These are phyloP conservation scores for Pseudorectes ferrugineus DNA, from an alignment of 2,113 vertebrate genomes.

Conservation along the genomic window DNA sequence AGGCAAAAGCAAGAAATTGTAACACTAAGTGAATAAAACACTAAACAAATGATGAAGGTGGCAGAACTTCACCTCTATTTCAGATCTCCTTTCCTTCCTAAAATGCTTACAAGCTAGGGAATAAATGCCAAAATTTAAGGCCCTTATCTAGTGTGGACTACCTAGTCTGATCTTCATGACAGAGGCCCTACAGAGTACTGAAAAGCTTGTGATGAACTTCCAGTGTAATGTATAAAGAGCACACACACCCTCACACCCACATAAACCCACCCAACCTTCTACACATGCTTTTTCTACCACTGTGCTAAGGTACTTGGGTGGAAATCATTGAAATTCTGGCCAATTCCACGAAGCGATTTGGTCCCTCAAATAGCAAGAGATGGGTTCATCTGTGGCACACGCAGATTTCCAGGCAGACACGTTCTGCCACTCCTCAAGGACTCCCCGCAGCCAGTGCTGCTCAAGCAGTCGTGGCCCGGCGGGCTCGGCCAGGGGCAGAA, in stretches of 20 bases:
- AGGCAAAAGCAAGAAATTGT: not conserved
- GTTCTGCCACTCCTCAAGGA: not conserved
- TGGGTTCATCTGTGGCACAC: accelerated
- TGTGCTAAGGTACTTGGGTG: accelerated
- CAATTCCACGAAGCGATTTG: not conserved
- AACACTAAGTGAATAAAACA: not conserved
- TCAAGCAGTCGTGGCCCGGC: not conserved
- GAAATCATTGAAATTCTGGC: not conserved
- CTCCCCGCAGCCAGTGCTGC: accelerated
- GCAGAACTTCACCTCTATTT: not conserved
- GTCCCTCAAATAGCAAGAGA: not conserved
- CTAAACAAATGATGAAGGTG: not conserved
- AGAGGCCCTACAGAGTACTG: not conserved
- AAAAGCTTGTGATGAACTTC: not conserved
- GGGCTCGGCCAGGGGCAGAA: not conserved
- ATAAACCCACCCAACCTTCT: not conserved
- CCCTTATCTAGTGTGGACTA: not conserved
- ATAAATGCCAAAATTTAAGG: not conserved
- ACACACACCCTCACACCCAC: not conserved
- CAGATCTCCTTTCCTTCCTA: not conserved
- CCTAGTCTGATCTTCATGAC: not conserved
- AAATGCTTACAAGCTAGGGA: not conserved
- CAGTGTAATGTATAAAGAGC: not conserved
- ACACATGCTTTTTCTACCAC: not conserved
- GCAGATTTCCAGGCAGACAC: not conserved